phyloP scores from a whole-genome alignment of 2,888 invertebrate genomes.

The Amiota minor region DNA sequence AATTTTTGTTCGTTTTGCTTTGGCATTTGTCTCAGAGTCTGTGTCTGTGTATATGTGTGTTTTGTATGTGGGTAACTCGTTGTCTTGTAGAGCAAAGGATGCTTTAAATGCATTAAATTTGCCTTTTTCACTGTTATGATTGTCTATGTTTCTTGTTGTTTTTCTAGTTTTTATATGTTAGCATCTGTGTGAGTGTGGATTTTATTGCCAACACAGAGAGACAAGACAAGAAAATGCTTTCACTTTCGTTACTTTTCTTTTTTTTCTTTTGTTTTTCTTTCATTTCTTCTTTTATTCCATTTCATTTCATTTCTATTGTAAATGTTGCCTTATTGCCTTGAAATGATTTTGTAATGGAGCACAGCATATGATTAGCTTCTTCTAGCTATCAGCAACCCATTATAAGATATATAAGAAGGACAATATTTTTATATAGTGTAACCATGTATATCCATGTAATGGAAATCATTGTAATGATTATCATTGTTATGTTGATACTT shows the following conservation, averaged over 20 bases:
- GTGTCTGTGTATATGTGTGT: conserved; percentile 21
- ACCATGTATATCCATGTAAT: too few relatives aligned
- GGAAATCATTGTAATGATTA: too few relatives aligned
- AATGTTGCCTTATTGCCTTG: conserved; percentile 13
- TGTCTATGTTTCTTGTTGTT: background rate
- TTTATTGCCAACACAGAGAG: conserved; percentile 4
- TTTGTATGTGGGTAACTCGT: conserved; percentile 15
- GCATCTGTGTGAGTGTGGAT: background rate
- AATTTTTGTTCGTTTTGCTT: conserved; percentile 29
- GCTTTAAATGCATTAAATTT: conserved; percentile 62
- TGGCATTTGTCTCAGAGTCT: background rate
- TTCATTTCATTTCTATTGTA: background rate
- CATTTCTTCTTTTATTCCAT: background rate
- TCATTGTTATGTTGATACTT: too few relatives aligned
- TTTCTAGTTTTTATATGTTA: too few relatives aligned
- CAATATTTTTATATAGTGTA: background rate
- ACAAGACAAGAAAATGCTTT: conserved; percentile 18
- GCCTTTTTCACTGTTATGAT: conserved; percentile 33
- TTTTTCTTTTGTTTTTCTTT: background rate
- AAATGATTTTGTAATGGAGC: conserved; percentile 17
- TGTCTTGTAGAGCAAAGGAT: conserved; percentile 46
- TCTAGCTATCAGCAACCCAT: background rate
- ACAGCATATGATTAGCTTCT: conserved; percentile 9
- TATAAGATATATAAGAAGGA: background rate
- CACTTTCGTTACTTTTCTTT: background rate